Percentiles rank a stretch among this genome's conserved stretches.
Conservation (phyloP, 2,888 invertebrate genomes). For the Zelleria hepariella region DNA sequence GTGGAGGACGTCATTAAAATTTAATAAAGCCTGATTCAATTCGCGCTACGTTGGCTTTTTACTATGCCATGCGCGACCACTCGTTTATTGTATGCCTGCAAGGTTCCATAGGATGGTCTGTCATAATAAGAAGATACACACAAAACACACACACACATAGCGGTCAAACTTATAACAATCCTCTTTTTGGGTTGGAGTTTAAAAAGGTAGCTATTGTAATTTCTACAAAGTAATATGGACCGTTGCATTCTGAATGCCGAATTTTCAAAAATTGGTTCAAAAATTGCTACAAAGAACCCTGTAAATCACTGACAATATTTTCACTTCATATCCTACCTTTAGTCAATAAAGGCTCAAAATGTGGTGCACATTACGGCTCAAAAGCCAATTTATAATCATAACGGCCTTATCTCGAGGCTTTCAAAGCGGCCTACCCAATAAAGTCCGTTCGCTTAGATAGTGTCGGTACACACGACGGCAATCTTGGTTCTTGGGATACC, state of each 20-base stretch:
- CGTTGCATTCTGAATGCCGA: too few species aligned
- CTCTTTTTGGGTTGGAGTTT: too few species aligned
- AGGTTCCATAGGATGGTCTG: too few species aligned
- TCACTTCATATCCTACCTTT: not conserved
- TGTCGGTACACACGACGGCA: too few species aligned
- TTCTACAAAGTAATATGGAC: too few species aligned
- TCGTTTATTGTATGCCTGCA: conserved; percentile 36
- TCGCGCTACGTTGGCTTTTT: conserved; percentile 33
- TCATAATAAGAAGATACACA: too few species aligned
- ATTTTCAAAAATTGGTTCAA: too few species aligned
- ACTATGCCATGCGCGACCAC: conserved; percentile 23
- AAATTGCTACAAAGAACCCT: not conserved
- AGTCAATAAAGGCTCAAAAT: not conserved
- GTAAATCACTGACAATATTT: not conserved
- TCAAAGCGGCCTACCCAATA: not conserved
- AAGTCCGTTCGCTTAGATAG: too few species aligned
- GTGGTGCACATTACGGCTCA: not conserved
- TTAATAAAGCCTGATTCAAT: conserved; percentile 58
- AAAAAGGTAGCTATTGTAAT: too few species aligned
- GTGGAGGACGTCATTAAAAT: conserved; percentile 54
- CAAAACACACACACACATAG: too few species aligned
- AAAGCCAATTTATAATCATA: not conserved
- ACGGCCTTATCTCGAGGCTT: not conserved
- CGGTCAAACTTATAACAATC: too few species aligned
- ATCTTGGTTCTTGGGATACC: too few species aligned